Conservation (phyloP, 2,888 invertebrate species). For the Dicranocentrus wangi region DNA sequence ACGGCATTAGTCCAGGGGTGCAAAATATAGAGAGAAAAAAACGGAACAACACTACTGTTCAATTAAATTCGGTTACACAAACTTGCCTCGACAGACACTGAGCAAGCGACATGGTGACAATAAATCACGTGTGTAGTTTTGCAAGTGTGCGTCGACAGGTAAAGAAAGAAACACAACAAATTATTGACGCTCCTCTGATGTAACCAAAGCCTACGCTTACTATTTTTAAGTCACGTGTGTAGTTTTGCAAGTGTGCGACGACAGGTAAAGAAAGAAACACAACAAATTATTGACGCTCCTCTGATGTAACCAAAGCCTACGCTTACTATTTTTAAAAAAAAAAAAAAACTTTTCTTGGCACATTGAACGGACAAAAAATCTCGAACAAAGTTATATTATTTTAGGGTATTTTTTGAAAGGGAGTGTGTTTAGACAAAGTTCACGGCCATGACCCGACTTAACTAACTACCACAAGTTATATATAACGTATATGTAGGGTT, state of each 20-base stretch:
- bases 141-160: not conserved
- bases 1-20: conserved; percentile 61
- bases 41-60: conserved; percentile 19
- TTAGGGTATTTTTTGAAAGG: not conserved
- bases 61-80: too few species aligned
- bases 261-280: not conserved
- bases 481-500: conserved; percentile 46
- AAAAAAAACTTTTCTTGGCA: conserved; percentile 24
- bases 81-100: too few species aligned
- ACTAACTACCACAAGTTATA: conserved; percentile 56
- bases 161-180: not conserved
- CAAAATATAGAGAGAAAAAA: conserved; percentile 41
- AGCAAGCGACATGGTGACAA: too few species aligned
- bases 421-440: conserved; percentile 17
- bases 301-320: conserved; percentile 68
- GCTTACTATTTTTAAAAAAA: conserved; percentile 56
- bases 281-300: conserved; percentile 53
- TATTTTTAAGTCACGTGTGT: conserved; percentile 4
- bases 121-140: too few species aligned
- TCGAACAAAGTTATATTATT: conserved; percentile 19
- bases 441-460: conserved; percentile 68
- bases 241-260: not conserved
- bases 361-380: conserved; percentile 21
- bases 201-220: conserved; percentile 71
- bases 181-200: conserved; percentile 57